These are phyloP conservation scores for Monodelphis domestica DNA, from an alignment of 2,797 vertebrate genomes.

Conservation along the genomic window DNA sequence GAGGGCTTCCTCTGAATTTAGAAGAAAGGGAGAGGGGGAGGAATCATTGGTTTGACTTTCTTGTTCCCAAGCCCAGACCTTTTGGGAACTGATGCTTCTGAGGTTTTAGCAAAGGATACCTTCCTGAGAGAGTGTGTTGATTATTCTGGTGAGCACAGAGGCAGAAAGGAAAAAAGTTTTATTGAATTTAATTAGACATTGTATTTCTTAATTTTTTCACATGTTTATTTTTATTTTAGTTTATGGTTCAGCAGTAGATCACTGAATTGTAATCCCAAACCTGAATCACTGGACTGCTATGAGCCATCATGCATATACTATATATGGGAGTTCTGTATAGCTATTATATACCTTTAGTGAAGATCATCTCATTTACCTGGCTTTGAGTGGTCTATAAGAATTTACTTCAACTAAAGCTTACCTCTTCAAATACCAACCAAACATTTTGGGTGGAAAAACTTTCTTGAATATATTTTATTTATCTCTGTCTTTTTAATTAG, in stretches of 20 bases:
- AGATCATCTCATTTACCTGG: not conserved
- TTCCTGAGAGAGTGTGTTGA: not conserved
- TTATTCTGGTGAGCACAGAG: not conserved
- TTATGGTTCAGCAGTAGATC: not conserved
- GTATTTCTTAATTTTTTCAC: not conserved
- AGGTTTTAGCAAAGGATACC: not conserved
- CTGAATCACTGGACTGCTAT: not conserved
- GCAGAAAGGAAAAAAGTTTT: not conserved
- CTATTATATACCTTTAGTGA: not conserved
- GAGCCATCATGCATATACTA: not conserved
- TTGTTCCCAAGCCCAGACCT: not conserved
- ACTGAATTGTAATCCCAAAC: not conserved
- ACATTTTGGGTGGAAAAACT: not conserved
- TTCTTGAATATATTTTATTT: not conserved
- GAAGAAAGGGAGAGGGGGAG: not conserved
- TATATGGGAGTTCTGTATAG: not conserved
- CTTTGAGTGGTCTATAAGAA: not conserved
- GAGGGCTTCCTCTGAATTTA: not conserved
- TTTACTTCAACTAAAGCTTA: not conserved
- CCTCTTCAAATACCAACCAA: not conserved
- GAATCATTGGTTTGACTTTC: not conserved
- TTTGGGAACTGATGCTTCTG: not conserved
- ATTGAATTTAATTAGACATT: not conserved
- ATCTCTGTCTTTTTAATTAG: not conserved
- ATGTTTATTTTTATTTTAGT: not conserved